These are phyloP conservation scores for Eristalis tenax DNA, from an alignment of 2,888 invertebrate species.

Conservation along the genomic window DNA sequence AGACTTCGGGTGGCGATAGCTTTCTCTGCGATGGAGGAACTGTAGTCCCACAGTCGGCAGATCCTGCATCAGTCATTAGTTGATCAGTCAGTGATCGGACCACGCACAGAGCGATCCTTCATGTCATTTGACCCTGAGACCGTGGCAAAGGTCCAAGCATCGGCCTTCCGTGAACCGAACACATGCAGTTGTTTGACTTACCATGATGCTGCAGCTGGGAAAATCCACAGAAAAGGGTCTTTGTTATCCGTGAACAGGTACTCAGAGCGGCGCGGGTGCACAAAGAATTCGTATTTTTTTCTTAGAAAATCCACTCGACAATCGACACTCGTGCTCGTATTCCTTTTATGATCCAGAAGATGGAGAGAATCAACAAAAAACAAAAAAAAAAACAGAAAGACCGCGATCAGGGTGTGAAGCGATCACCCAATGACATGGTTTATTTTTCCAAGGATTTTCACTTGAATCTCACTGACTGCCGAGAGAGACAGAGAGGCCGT, in stretches of 20 bases:
- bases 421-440: slow-evolving; percentile 49
- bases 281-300: slow-evolving; percentile 20
- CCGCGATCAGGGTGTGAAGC: slow-evolving; percentile 37
- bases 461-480: not conserved
- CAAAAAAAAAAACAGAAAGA: slow-evolving; percentile 5
- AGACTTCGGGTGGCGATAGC: slow-evolving; percentile 13
- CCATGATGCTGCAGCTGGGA: slow-evolving; percentile 53
- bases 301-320: slow-evolving; percentile 45
- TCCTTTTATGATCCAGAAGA: slow-evolving; percentile 23
- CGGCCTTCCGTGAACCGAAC: not conserved
- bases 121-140: not conserved
- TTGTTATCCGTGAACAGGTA: slow-evolving; percentile 57
- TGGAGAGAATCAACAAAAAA: not conserved
- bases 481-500: too few relatives aligned
- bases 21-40: slow-evolving; percentile 42
- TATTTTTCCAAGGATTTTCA: slow-evolving; percentile 1
- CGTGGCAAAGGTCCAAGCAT: not conserved
- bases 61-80: slow-evolving; percentile 27
- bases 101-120: slow-evolving; percentile 3
- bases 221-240: slow-evolving; percentile 56
- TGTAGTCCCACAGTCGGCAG: slow-evolving; percentile 29
- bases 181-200: slow-evolving; percentile 32
- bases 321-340: not conserved
- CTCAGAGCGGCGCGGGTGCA: slow-evolving; percentile 6
- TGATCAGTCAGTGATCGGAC: slow-evolving; percentile 17